Percentiles rank a stretch among this genome's conserved stretches.
phyloP scores from a whole-genome alignment of 2,797 vertebrate species.

The Ciconia nigra region DNA sequence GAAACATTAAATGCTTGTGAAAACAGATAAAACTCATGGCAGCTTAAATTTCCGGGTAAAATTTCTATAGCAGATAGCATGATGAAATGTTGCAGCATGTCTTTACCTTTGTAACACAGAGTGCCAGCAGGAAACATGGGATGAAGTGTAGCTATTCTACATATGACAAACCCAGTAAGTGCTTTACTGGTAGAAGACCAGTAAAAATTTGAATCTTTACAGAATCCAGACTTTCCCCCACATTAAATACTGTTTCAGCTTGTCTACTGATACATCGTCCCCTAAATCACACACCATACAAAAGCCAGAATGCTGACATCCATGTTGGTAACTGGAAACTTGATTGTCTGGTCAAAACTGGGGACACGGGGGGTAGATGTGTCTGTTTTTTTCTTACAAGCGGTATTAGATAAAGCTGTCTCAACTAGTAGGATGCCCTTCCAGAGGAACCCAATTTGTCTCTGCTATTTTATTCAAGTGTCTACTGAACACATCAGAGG shows the following conservation, averaged over 20 bases:
- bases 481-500: not conserved
- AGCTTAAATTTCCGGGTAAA: not conserved
- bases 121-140: not conserved
- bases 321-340: not conserved
- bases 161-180: not conserved
- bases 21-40: not conserved
- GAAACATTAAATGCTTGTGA: not conserved
- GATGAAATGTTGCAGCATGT: not conserved
- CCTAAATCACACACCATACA: not conserved
- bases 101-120: not conserved
- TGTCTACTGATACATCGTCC: not conserved
- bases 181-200: not conserved
- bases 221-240: not conserved
- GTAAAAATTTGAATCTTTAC: not conserved
- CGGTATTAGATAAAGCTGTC: not conserved
- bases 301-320: not conserved
- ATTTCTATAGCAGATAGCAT: not conserved
- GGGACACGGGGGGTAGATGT: not conserved
- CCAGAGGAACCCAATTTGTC: not conserved
- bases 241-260: not conserved
- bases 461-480: not conserved
- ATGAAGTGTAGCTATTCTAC: not conserved
- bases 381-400: not conserved
- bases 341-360: not conserved
- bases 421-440: not conserved